A percentile compares a stretch with the other conserved stretches of the same genome.
These are phyloP conservation scores for Diorhabda sublineata DNA, from an alignment of 1,140 invertebrate species.

Conservation along the genomic window DNA sequence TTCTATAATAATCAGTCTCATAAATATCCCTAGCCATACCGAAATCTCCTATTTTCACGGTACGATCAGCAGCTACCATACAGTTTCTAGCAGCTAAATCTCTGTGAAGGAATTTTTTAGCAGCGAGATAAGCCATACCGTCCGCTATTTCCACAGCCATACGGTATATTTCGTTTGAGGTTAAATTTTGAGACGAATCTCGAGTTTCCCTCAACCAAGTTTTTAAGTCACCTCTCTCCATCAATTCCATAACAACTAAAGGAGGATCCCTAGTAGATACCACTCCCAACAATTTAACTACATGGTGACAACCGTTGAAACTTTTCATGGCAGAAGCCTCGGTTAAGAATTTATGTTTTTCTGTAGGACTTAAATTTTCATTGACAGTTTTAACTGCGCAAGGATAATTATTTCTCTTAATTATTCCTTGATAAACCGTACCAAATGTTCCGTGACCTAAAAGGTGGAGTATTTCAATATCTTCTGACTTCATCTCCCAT, in stretches of 20 bases:
- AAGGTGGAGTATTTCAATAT: slow-evolving; percentile 71
- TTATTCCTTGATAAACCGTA: slow-evolving; percentile 58
- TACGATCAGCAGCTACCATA: slow-evolving; percentile 65
- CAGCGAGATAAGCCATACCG: slow-evolving; percentile 72
- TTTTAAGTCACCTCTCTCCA: slow-evolving; percentile 70
- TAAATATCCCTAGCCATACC: slow-evolving; percentile 70
- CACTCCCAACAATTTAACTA: slow-evolving; percentile 68
- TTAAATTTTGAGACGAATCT: slow-evolving; percentile 38
- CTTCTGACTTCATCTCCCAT: slow-evolving; percentile 87
- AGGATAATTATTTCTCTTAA: slow-evolving; percentile 53
- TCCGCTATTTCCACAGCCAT: slow-evolving; percentile 78
- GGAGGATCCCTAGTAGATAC: slow-evolving; percentile 63
- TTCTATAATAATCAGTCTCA: slow-evolving; percentile 71
- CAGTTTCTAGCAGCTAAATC: slow-evolving; percentile 78
- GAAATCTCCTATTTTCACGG: slow-evolving; percentile 71
- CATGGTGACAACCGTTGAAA: slow-evolving; percentile 60
- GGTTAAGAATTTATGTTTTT: slow-evolving; percentile 86
- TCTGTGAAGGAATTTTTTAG: slow-evolving; percentile 70
- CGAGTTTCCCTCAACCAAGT: slow-evolving; percentile 55
- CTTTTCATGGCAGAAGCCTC: slow-evolving; percentile 96
- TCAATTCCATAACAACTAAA: slow-evolving; percentile 72
- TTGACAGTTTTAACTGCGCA: slow-evolving; percentile 96
- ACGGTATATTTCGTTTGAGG: slow-evolving; percentile 47
- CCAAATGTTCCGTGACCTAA: slow-evolving; percentile 95
- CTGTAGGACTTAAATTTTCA: slow-evolving; percentile 73